Evolutionary conservation across 2,888 invertebrate genomes (phyloP), one percentile per base, ranked within the genome.

Genomic region (Phyllotreta striolata): DNA sequence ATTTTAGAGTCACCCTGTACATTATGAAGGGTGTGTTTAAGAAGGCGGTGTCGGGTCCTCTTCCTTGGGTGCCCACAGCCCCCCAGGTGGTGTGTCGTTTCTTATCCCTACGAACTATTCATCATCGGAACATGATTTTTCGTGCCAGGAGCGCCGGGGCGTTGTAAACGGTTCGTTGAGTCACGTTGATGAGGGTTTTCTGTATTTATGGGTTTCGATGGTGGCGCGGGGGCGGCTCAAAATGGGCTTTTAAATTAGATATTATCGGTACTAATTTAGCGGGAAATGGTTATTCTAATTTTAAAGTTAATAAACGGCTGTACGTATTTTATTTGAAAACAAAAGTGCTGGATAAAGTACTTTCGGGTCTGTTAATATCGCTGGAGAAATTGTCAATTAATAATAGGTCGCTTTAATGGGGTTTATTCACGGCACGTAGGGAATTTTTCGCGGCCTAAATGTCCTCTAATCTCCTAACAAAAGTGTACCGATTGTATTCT

Each of bases 101-200:
- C 57, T 62, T 57, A 62, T 62, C 58, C 55, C 43, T 38, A 52
- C 61, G 43, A 54, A 62, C 52, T 43, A 65, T 47, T 64, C 63
- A 64, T 60, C 55, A 55, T 54, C 12, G 49, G 66, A 64, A 55
- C 52, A 59, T 60, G 59, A 59, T 59, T 59, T 34, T 34, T 52
- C 51, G 40, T 64, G 65, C 58, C 58, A 52, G 55, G 55, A 38
- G 37, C 41, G 13, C 39, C 13, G 56, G 34, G 51, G 58, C 41
- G 58, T 12, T 14, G 49, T 34, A 1, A 47, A 44, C 9, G 40
- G 35, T 46, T 38, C 10, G 55, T 55, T 61, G 61, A 54, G 43
- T 60, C 60, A 54, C 44, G 5, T 44, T 37, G 34, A 59, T 24
- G 60, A 40, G 44, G 60, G 52, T 10, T 51, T 35, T 9, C 24